phyloP scores from a whole-genome alignment of 30 jellyfish, hydroid and myxozoan species.

The Hydractinia echinata region DNA sequence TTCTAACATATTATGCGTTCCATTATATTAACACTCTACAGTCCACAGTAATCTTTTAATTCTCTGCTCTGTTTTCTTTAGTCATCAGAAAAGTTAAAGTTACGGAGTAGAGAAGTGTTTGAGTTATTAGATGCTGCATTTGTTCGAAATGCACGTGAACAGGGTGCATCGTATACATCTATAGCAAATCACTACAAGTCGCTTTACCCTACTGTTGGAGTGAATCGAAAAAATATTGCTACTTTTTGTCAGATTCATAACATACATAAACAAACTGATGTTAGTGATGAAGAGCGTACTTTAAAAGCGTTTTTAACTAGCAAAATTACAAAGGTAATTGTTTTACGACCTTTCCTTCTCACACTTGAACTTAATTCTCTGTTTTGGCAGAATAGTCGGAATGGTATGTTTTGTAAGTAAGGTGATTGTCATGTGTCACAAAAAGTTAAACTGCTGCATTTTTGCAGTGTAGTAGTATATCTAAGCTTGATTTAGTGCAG shows the following conservation, averaged over 20 bases:
- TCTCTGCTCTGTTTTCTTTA: not conserved
- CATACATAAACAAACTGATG: not conserved
- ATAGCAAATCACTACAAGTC: not conserved
- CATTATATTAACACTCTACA: no score
- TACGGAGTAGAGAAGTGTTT: not conserved
- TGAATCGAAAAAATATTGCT: not conserved
- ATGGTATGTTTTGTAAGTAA: no score
- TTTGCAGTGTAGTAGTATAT: no score
- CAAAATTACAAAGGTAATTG: no score
- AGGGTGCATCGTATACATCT: not conserved
- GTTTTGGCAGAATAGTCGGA: no score
- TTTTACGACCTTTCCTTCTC: no score
- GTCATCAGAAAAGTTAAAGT: not conserved
- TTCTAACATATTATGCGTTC: no score
- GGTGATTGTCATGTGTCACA: no score
- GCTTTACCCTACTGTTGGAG: not conserved
- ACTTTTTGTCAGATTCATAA: not conserved
- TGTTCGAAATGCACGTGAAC: constrained; percentile 9
- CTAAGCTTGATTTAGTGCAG: no score
- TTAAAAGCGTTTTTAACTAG: no score
- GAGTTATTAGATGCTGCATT: not conserved
- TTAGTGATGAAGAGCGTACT: not conserved
- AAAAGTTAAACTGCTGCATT: no score
- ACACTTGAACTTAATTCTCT: no score
- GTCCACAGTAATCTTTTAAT: not conserved